phyloP scores from a whole-genome alignment of 2,113 vertebrate genomes.

The Cheilinus undulatus region DNA sequence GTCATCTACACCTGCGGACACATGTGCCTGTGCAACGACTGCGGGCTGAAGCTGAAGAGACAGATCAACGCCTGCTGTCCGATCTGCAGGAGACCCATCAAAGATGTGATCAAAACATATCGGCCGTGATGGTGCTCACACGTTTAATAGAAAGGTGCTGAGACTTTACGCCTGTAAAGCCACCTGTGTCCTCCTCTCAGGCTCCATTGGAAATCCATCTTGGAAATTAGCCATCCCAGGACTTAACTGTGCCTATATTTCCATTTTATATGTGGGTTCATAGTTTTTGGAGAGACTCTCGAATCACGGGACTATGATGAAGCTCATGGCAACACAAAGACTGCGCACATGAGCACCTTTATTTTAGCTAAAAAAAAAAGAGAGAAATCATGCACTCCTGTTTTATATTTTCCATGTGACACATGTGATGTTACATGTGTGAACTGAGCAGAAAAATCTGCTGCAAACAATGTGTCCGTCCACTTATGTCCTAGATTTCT shows the following conservation, averaged over 20 bases:
- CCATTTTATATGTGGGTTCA: constrained; percentile 32
- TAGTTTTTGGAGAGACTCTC: constrained; percentile 34
- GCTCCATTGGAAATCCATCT: constrained; percentile 39
- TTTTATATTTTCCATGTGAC: constrained; percentile 58
- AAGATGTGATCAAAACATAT: constrained; percentile 99
- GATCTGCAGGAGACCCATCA: constrained; percentile 96
- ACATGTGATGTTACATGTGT: constrained; percentile 35
- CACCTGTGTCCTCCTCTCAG: constrained; percentile 59
- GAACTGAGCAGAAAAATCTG: constrained; percentile 51
- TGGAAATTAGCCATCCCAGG: constrained; percentile 53
- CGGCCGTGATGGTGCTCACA: constrained; percentile 86
- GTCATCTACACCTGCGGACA: constrained; percentile 99
- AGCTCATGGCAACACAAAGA: constrained; percentile 19
- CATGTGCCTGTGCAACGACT: constrained; percentile 98
- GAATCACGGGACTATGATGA: constrained; percentile 10
- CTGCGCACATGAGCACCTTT: constrained; percentile 29
- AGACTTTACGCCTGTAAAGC: constrained; percentile 9
- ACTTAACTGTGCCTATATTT: constrained; percentile 66
- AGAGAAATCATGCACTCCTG: constrained; percentile 6
- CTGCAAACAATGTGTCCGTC: constrained; percentile 49
- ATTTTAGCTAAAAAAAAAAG: constrained; percentile 23
- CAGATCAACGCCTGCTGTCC: constrained; percentile 96
- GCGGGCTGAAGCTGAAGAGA: constrained; percentile 94
- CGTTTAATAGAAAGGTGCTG: constrained; percentile 16
- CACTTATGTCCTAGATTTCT: constrained; percentile 35